Base-by-base conservation (phyloP, 2,113 vertebrate genomes). In the Sapajus apella region DNA sequence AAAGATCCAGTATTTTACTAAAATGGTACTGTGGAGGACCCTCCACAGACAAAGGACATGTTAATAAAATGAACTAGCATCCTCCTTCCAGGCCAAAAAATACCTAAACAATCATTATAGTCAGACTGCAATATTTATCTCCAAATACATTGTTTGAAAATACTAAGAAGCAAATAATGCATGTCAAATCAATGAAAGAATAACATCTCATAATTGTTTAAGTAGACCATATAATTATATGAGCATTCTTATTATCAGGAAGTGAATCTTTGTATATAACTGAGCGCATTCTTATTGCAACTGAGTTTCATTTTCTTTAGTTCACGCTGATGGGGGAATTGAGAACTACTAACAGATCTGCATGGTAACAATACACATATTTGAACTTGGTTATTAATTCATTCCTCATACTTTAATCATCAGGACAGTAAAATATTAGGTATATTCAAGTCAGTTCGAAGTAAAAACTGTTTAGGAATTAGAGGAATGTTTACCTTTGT, bases 371-470 rank as follows among this genome's bases (percentile, higher is more conserved):
- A 80, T 32, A 56, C 5, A 85, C 32, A 10, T 35, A 88, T 80
- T 80, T 97, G 10, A 75, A 81, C 55, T 70, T 50, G 47, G 40
- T 68, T 56, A 79, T 79, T 37, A 58, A 90, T 40, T 91, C 23
- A 79, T 58, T 77, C 14, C 23, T 95, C 47, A 76, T 45, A 70
- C 7, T 64, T 77, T 79, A 73, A 66, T 90, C 50, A 92, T 32
- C 37, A 68, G 5, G 35, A 47, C 47, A 81, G 6, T 66, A 35
- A 95, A 84, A 81, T 85, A 47, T 45, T 87, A 73, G 13, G 45
- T 73, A 70, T 85, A 70, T 96, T 70, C 56, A 64, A 11, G 70
- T 95, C 25, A 68, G 43, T 76, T 76, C 47, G 88, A 96, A 85
- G 80, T n/a, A 14, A 83, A 87, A 79, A 35, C 27, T 94, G 14